These are phyloP conservation scores for Apodemia duryi DNA, from an alignment of 2,888 invertebrate species.

Conservation along the genomic window DNA sequence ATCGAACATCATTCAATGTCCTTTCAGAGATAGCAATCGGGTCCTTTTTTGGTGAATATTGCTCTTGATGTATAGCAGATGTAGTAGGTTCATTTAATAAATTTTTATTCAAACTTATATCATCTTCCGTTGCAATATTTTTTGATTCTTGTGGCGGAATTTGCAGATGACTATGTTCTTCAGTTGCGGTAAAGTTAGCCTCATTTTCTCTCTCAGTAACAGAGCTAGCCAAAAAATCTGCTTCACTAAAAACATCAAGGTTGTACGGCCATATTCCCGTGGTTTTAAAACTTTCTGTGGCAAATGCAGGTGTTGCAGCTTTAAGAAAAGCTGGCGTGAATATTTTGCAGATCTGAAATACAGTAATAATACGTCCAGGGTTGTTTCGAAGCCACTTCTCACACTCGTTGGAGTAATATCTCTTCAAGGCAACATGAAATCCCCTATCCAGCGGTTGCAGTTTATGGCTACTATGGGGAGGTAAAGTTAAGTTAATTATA, in stretches of 20 bases:
- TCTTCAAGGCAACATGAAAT: slow-evolving; percentile 29
- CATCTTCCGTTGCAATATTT: too few relatives aligned
- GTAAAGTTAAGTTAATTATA: slow-evolving; percentile 27
- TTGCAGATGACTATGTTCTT: too few relatives aligned
- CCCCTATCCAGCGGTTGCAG: slow-evolving; percentile 29
- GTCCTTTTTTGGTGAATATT: too few relatives aligned
- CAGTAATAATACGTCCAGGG: slow-evolving; percentile 31
- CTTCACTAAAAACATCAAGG: neutral
- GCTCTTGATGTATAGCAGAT: too few relatives aligned
- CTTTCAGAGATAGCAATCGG: too few relatives aligned
- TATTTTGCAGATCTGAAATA: slow-evolving; percentile 7
- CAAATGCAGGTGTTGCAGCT: neutral
- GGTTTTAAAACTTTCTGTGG: neutral
- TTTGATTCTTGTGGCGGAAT: too few relatives aligned
- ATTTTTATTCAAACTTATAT: too few relatives aligned
- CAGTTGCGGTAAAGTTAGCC: too few relatives aligned
- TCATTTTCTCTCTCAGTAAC: neutral
- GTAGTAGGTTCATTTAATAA: too few relatives aligned
- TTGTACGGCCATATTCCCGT: neutral
- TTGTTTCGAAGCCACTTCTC: slow-evolving; percentile 35
- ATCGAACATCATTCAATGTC: too few relatives aligned
- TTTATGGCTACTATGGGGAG: slow-evolving; percentile 28
- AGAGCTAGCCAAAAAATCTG: neutral
- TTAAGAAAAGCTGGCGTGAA: slow-evolving; percentile 3
- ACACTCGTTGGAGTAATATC: slow-evolving; percentile 30